Base-by-base conservation (phyloP, 2,797 vertebrate genomes). In the Parambassis ranga region DNA sequence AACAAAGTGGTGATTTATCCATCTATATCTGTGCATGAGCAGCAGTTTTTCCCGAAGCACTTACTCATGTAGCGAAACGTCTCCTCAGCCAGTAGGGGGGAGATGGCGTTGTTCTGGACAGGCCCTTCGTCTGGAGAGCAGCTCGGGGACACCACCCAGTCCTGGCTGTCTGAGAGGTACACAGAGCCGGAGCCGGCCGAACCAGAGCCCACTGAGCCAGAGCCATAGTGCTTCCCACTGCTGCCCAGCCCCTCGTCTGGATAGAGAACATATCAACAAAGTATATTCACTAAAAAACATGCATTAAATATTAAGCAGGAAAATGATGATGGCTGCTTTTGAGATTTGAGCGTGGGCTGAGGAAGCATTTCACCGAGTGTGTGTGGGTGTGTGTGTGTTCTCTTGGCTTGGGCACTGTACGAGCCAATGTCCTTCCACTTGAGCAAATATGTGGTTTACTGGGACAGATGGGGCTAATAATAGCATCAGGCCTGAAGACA, bases 61-160 rank as follows among this genome's bases (percentile, higher is more conserved):
- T 94, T 81, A 99, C 97, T 96, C 95, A 96, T 96, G 90, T 97
- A 98, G 86, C 44, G 93, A 88, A 98, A 95, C 3, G 95, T 94
- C 71, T 98, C 95, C 71, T 97, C 93, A 0, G 94, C 92, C 74
- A 81, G 88, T 78, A 93, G 53, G 3, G 96, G 92, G 57, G 96
- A 93, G 74, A 95, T 79, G 65, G 82, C 38, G 18, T 77, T 59
- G 57, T 53, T 69, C 28, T 61, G 84, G 18, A 22, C 31, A 0
- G 82, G 66, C 26, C 44, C 84, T 53, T 86, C 92, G 3, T 92
- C 93, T 0, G 74, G 92, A 3, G 91, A 88, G 52, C 79, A 59
- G 38, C 75, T 77, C 0, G 93, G 81, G 10, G 95, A 90, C 2
- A 88, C 91, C 33, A 89, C 73, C 95, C 95, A 97, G 79, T 95